Conservation (phyloP, 2,797 vertebrate genomes). For the Enoplosus armatus region DNA sequence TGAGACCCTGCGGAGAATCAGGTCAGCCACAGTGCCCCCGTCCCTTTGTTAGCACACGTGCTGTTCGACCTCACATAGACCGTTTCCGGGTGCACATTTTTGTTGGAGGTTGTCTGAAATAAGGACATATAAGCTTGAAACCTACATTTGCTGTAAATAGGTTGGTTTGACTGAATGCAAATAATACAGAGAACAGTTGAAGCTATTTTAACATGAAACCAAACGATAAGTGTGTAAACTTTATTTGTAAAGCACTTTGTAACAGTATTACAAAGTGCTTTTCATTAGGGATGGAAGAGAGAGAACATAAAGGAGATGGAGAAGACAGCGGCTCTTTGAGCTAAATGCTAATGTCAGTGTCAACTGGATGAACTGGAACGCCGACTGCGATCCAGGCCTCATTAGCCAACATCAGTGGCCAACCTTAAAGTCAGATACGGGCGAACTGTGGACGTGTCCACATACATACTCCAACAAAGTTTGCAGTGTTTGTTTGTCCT, state of each 20-base stretch:
- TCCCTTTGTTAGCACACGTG: constrained; percentile 23
- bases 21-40: constrained; percentile 26
- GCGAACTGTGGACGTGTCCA: not conserved
- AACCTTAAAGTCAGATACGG: not conserved
- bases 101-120: constrained; percentile 36
- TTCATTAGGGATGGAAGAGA: not conserved
- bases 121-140: not conserved
- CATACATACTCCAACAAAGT: no score
- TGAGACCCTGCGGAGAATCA: constrained; percentile 43
- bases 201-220: not conserved
- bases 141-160: constrained; percentile 1
- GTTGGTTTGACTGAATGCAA: not conserved
- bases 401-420: not conserved
- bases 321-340: no score
- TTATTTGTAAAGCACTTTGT: not conserved
- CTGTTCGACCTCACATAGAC: constrained; percentile 4
- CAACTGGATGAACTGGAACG: not conserved
- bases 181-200: not conserved
- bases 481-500: constrained; percentile 48
- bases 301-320: not conserved
- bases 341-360: not conserved
- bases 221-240: not conserved
- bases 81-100: not conserved
- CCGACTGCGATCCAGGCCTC: not conserved
- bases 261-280: not conserved